phyloP scores from a whole-genome alignment of 2,113 vertebrate species.

The Tetrax tetrax region DNA sequence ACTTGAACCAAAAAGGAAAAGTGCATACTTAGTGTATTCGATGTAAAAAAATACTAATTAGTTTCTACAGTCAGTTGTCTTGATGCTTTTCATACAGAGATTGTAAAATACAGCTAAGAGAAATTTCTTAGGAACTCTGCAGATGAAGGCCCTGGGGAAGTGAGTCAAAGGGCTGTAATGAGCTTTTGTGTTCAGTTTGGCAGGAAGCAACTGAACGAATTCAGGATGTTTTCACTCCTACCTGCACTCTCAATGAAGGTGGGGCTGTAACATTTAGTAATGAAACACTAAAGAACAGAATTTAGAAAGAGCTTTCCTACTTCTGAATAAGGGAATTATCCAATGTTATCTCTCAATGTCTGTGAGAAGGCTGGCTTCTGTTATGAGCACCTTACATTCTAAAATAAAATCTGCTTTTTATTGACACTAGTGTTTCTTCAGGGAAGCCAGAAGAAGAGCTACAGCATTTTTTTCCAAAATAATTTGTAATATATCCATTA shows the following conservation, averaged over 20 bases:
- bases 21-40: background rate
- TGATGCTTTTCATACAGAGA: background rate
- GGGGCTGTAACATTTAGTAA: background rate
- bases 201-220: background rate
- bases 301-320: background rate
- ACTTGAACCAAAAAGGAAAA: background rate
- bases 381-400: background rate
- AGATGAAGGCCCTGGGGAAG: background rate
- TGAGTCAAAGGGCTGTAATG: background rate
- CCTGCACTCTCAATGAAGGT: background rate
- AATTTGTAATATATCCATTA: background rate
- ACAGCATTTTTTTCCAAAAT: background rate
- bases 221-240: background rate
- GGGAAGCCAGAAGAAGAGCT: background rate
- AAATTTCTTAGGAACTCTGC: background rate
- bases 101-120: background rate
- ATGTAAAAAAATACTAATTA: background rate
- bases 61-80: background rate
- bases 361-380: background rate
- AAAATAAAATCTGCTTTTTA: background rate
- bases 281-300: background rate
- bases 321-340: background rate
- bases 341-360: background rate
- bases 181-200: background rate
- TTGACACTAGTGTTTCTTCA: background rate